Evolutionary conservation across 1,140 invertebrate species (phyloP).

Genomic region (Achroia grisella): DNA sequence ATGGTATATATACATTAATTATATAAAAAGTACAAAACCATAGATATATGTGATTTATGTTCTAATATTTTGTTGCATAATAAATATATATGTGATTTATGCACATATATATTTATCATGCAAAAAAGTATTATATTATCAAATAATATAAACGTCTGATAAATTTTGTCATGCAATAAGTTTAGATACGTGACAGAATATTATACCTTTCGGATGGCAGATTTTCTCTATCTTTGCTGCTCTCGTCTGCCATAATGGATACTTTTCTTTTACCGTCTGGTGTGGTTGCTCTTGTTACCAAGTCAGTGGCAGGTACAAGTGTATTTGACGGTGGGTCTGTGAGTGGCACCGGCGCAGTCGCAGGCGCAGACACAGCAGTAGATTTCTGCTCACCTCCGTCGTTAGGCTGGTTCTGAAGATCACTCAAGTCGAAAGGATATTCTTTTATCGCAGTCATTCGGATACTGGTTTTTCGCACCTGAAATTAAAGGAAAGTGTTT

Average conservation of each 20-base stretch:
- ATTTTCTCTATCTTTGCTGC: slow-evolving; percentile 59
- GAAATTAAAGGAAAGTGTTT: slow-evolving; percentile 18
- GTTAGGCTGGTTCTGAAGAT: slow-evolving; percentile 47
- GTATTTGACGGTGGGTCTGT: slow-evolving; percentile 4
- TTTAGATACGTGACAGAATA: too few species aligned
- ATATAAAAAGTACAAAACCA: too few species aligned
- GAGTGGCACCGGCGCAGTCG: neutral
- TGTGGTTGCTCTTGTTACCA: slow-evolving; percentile 56
- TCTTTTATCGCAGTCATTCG: slow-evolving; percentile 72
- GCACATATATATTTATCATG: too few species aligned
- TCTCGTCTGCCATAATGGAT: slow-evolving; percentile 61
- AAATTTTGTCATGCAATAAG: too few species aligned
- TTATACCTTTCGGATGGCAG: slow-evolving; percentile 50
- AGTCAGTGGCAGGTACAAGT: slow-evolving; percentile 24
- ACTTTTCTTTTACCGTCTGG: slow-evolving; percentile 56
- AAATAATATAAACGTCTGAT: too few species aligned
- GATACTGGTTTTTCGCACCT: slow-evolving; percentile 64
- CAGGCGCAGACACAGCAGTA: slow-evolving; percentile 12
- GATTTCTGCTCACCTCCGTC: slow-evolving; percentile 11
- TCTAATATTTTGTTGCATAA: too few species aligned
- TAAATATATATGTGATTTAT: too few species aligned
- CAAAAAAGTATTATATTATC: too few species aligned
- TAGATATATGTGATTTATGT: too few species aligned
- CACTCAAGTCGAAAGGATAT: slow-evolving; percentile 69
- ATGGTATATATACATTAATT: too few species aligned